These are phyloP conservation scores for Leptinotarsa peninsularis DNA, from an alignment of 2,888 invertebrate genomes.

Conservation along the genomic window DNA sequence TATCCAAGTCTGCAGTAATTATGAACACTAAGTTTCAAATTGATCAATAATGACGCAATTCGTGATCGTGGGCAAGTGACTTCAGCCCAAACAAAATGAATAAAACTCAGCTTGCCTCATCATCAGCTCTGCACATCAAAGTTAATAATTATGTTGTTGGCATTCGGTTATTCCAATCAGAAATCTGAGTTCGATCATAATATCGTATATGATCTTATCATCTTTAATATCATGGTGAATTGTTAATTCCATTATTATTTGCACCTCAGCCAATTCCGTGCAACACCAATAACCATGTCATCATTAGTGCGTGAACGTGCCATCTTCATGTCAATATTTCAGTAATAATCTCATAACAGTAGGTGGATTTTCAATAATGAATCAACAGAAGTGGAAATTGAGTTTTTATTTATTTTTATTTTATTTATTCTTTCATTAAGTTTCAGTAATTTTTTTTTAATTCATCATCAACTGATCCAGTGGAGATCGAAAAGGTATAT, in stretches of 20 bases:
- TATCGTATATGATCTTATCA: background rate
- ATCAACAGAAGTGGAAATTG: background rate
- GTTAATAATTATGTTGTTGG: background rate
- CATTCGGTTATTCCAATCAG: background rate
- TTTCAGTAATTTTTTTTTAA: no score
- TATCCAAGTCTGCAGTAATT: no score
- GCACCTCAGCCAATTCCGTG: slow-evolving; percentile 3
- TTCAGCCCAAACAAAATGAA: background rate
- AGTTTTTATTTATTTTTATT: background rate
- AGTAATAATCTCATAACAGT: background rate
- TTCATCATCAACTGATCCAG: no score
- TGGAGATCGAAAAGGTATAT: no score
- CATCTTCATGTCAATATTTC: background rate
- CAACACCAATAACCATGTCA: slow-evolving; percentile 13
- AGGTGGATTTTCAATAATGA: background rate
- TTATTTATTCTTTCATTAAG: no score
- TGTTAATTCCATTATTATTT: slow-evolving; percentile 28
- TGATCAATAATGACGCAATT: background rate
- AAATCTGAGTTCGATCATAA: slow-evolving; percentile 3
- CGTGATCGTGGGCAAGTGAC: background rate
- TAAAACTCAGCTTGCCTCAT: background rate
- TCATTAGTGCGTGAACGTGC: slow-evolving; percentile 19
- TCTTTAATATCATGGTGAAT: slow-evolving; percentile 18
- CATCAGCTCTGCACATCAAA: slow-evolving; percentile 8
- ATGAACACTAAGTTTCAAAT: no score